A percentile compares a stretch with the other conserved stretches of the same genome.
These are phyloP conservation scores for Hirundo rustica DNA, from an alignment of 2,797 vertebrate genomes.

Conservation along the genomic window DNA sequence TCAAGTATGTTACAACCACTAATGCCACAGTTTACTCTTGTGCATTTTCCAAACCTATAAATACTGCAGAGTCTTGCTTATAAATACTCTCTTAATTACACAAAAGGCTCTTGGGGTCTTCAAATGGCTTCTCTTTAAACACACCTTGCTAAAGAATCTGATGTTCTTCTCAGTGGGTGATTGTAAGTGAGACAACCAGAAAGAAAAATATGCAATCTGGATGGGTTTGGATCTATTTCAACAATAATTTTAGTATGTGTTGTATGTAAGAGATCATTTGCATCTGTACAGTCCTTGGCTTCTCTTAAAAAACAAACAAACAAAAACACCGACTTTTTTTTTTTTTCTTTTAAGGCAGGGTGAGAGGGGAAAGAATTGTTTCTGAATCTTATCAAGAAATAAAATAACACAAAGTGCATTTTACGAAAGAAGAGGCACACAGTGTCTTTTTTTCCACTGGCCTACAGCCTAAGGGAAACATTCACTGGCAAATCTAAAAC, in stretches of 20 bases:
- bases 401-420: conserved; percentile 34
- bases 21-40: not conserved
- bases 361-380: conserved; percentile 8
- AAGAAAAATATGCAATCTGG: not conserved
- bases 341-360: not conserved
- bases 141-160: not conserved
- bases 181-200: not conserved
- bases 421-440: conserved; percentile 21
- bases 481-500: conserved; percentile 69
- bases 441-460: conserved; percentile 44
- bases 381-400: conserved; percentile 52
- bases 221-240: not conserved
- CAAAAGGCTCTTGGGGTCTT: not conserved
- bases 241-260: not conserved
- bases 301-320: not conserved
- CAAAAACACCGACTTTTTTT: too few species aligned
- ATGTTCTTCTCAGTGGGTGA: not conserved
- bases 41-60: not conserved
- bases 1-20: not conserved
- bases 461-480: conserved; percentile 65
- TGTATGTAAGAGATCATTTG: not conserved
- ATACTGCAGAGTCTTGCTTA: not conserved
- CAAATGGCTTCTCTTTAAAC: not conserved
- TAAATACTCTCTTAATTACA: not conserved
- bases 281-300: not conserved